Conservation (phyloP, 2,113 vertebrate genomes). For the Anser cygnoides region DNA sequence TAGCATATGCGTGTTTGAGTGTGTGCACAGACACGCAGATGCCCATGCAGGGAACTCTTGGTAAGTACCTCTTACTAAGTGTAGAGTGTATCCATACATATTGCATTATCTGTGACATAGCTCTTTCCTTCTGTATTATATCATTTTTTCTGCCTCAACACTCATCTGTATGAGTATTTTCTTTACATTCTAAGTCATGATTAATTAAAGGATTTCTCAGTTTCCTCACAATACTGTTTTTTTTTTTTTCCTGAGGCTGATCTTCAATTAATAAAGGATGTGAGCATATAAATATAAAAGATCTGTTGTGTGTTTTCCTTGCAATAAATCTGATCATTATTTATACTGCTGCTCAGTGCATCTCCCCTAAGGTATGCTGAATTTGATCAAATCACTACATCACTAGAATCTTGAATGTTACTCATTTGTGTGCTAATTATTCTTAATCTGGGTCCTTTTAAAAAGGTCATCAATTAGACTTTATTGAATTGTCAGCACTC, state of each 20-base stretch:
- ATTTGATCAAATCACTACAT: constrained; percentile 7
- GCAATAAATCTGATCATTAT: not conserved
- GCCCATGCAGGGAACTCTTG: not conserved
- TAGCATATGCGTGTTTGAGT: not conserved
- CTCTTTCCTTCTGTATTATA: not conserved
- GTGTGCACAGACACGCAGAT: not conserved
- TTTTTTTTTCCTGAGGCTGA: not conserved
- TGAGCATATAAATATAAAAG: constrained; percentile 9
- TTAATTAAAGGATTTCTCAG: not conserved
- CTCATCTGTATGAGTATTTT: not conserved
- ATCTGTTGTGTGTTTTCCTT: constrained; percentile 11
- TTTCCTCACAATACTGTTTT: not conserved
- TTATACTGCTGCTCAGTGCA: not conserved
- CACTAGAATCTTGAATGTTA: constrained; percentile 19
- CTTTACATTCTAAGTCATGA: not conserved
- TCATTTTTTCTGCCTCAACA: not conserved
- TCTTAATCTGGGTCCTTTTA: constrained; percentile 46
- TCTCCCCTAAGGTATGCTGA: constrained; percentile 35
- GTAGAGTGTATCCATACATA: not conserved
- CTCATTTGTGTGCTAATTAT: constrained; percentile 38
- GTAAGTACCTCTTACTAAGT: not conserved
- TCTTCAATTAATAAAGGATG: constrained; percentile 14
- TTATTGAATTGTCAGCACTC: constrained; percentile 43
- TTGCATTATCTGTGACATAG: not conserved
- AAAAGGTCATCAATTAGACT: constrained; percentile 34